A percentile compares a stretch with the other conserved stretches of the same genome.
phyloP scores from a whole-genome alignment of 1,140 invertebrate species.

The Formica selysi region DNA sequence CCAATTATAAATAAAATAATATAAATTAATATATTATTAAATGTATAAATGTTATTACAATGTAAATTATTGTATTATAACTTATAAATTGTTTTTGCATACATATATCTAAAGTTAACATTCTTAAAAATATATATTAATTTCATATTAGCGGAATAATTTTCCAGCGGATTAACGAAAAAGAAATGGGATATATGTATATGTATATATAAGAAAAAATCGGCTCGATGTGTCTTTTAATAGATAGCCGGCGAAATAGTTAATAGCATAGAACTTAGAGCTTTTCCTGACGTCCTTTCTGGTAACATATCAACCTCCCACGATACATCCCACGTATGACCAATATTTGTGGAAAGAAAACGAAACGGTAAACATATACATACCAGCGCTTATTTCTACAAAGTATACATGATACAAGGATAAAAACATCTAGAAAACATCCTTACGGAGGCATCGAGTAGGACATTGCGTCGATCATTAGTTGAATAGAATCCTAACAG shows the following conservation, averaged over 20 bases:
- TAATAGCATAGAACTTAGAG: constrained; percentile 17
- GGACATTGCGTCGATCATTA: neutral
- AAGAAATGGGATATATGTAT: neutral
- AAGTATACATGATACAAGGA: neutral
- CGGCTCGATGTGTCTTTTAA: constrained; percentile 2
- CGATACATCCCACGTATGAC: constrained; percentile 76
- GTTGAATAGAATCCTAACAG: neutral
- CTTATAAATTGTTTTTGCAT: neutral
- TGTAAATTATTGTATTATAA: neutral
- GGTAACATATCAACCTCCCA: constrained; percentile 39
- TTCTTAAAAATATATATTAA: neutral
- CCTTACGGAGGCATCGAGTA: neutral
- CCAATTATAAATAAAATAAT: neutral
- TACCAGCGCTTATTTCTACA: constrained; percentile 13
- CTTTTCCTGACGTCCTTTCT: neutral
- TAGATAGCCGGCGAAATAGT: constrained; percentile 11
- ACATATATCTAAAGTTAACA: neutral
- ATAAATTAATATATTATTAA: neutral
- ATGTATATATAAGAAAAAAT: neutral
- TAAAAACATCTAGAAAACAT: neutral
- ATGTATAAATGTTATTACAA: neutral
- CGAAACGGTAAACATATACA: constrained; percentile 73
- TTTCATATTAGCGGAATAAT: neutral
- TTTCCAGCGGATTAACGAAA: neutral
- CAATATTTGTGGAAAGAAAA: constrained; percentile 78